Evolutionary conservation across 2,888 invertebrate genomes (phyloP).

Genomic region (Scaptomyza flava): DNA sequence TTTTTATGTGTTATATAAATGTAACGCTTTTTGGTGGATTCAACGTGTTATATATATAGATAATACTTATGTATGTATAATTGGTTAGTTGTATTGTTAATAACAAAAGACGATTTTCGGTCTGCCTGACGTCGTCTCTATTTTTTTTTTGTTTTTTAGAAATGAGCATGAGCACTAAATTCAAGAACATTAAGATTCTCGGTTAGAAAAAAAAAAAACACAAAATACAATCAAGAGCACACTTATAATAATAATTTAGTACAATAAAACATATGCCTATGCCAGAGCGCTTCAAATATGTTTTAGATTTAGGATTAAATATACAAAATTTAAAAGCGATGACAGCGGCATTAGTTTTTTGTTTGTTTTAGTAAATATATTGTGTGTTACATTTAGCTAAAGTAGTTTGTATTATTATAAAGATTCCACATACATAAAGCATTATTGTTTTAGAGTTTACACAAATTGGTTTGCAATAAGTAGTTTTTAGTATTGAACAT

Average conservation of each 20-base stretch:
- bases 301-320: conserved; percentile 2
- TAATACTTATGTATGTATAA: conserved; percentile 3
- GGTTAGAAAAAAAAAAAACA: conserved; percentile 24
- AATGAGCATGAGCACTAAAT: conserved; percentile 73
- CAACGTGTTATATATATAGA: conserved; percentile 22
- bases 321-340: conserved; percentile 5
- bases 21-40: conserved; percentile 19
- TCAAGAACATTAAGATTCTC: conserved; percentile 69
- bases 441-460: conserved; percentile 8
- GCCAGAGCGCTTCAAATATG: conserved; percentile 41
- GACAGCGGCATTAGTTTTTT: conserved; percentile 49
- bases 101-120: conserved; percentile 16
- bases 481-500: conserved; percentile 9
- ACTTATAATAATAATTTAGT: conserved; percentile 34
- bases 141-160: conserved; percentile 1
- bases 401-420: conserved; percentile 18
- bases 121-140: conserved; percentile 20
- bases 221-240: conserved; percentile 29
- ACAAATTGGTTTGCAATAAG: conserved; percentile 8
- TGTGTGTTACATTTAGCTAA: conserved; percentile 39
- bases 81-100: conserved; percentile 40
- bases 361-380: conserved; percentile 10
- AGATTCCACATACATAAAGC: conserved; percentile 4
- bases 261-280: conserved; percentile 55
- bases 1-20: neutral